Percentiles rank a stretch among this genome's conserved stretches.
phyloP scores from a whole-genome alignment of 2,888 invertebrate species.

The Meiosimyza platycephala region DNA sequence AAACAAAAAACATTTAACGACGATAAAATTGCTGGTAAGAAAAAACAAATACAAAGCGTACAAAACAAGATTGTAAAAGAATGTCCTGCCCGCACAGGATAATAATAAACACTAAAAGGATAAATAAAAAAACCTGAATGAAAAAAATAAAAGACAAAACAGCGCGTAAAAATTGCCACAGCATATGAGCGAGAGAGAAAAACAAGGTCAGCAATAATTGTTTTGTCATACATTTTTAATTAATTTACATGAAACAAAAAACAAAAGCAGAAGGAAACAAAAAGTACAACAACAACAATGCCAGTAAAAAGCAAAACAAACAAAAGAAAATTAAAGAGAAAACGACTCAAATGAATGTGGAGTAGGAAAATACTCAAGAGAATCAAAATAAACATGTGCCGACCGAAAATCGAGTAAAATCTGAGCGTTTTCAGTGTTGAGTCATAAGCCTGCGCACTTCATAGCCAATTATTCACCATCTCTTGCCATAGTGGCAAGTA shows the following conservation, averaged over 20 bases:
- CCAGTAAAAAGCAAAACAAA: conserved; percentile 19
- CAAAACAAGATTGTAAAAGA: not conserved
- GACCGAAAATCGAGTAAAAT: too few species aligned
- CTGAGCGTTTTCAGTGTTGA: too few species aligned
- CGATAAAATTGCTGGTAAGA: not conserved
- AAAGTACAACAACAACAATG: conserved; percentile 9
- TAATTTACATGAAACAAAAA: conserved; percentile 54
- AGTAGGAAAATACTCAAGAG: too few species aligned
- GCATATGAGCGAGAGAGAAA: conserved; percentile 28
- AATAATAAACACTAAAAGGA: conserved; percentile 1
- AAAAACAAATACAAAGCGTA: not conserved
- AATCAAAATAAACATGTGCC: too few species aligned
- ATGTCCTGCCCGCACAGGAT: not conserved
- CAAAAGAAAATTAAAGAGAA: not conserved
- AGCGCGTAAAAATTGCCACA: not conserved
- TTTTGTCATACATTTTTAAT: conserved; percentile 59
- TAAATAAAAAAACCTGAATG: not conserved
- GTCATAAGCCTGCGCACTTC: too few species aligned
- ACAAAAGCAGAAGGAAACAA: conserved; percentile 47
- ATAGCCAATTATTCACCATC: too few species aligned
- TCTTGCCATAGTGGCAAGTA: too few species aligned
- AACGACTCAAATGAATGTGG: too few species aligned
- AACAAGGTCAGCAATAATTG: conserved; percentile 61
- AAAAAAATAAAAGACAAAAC: not conserved
- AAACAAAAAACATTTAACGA: conserved; percentile 30